phyloP scores from a whole-genome alignment of 1,140 invertebrate species.

The Pissodes strobi region DNA sequence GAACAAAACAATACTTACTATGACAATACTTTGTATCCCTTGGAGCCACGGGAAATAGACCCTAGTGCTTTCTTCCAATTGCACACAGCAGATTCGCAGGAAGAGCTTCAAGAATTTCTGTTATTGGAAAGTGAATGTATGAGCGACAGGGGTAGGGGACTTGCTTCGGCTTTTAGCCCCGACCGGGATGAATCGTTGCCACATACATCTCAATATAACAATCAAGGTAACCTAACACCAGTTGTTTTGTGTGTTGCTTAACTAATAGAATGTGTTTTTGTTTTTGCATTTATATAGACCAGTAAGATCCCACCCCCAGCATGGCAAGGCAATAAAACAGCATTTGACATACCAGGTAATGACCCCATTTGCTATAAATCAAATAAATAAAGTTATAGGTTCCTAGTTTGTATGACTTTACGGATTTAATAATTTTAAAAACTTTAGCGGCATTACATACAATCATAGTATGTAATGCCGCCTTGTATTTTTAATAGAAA shows the following conservation, averaged over 20 bases:
- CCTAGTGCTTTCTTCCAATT: slow-evolving; percentile 63
- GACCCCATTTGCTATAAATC: background rate
- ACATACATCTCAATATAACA: slow-evolving; percentile 10
- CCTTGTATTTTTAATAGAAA: no score
- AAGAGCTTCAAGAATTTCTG: slow-evolving; percentile 70
- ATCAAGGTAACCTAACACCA: slow-evolving; percentile 41
- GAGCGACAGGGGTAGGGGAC: slow-evolving; percentile 58
- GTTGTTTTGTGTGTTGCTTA: slow-evolving; percentile 20
- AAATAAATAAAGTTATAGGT: no score
- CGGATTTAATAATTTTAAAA: no score
- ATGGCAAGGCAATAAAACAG: slow-evolving; percentile 38
- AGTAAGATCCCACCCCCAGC: slow-evolving; percentile 34
- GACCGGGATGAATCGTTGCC: slow-evolving; percentile 8
- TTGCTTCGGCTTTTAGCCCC: slow-evolving; percentile 57
- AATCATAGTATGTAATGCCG: no score
- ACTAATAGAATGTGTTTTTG: slow-evolving; percentile 39
- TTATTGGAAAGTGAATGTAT: slow-evolving; percentile 67
- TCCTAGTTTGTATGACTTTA: no score
- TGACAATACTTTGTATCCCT: slow-evolving; percentile 58
- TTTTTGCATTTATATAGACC: slow-evolving; percentile 40
- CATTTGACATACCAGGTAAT: slow-evolving; percentile 35
- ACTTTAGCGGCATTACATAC: no score
- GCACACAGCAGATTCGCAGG: slow-evolving; percentile 65
- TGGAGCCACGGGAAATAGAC: slow-evolving; percentile 66
- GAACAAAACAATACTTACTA: no score